Evolutionary conservation across 2,888 invertebrate species (phyloP), one percentile per base, ranked within the genome.

Genomic region (Agapostemon virescens): DNA sequence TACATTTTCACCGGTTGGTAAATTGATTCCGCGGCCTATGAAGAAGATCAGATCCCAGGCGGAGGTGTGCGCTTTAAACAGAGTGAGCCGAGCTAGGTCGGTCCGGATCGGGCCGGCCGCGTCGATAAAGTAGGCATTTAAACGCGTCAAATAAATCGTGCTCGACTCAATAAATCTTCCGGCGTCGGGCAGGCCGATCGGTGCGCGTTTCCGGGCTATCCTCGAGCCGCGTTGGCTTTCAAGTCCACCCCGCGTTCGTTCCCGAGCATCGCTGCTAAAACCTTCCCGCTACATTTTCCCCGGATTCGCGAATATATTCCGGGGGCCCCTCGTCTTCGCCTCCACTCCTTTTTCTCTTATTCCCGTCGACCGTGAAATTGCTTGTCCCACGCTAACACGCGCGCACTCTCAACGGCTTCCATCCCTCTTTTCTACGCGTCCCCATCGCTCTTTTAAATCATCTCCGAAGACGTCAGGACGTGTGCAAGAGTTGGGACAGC

Each of bases 61-160:
- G n/a, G 63, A n/a, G 33, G 36, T 5, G 63, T 0, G 63, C 64
- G 71, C 64, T 82, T 82, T 74, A 73, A 85, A 84, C 79, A 70
- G 69, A 61, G 58, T 55, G 69, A 55, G 42, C 66, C 36, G 33
- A 55, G 61, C 5, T 13, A 45, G 71, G 26, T 23, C 52, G 55
- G 79, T 45, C 67, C 45, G 30, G 52, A 52, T 2, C 15, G 55
- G 69, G 26, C 38, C 55, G 58, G 79, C 26, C 80, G 74, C 84
- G 74, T 86, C 88, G 88, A 90, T 89, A 89, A 90, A 90, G 88
- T 88, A 88, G 87, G 89, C 88, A 89, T 90, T 90, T 90, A 89
- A 90, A 87, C 88, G 86, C 86, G 88, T 85, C 90, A 86, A 90
- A 90, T 90, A 90, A 90, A 90, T 90, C 89, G 85, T 85, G 81